phyloP scores from a whole-genome alignment of 2,113 vertebrate species.

The Gnathochromis pfefferi region DNA sequence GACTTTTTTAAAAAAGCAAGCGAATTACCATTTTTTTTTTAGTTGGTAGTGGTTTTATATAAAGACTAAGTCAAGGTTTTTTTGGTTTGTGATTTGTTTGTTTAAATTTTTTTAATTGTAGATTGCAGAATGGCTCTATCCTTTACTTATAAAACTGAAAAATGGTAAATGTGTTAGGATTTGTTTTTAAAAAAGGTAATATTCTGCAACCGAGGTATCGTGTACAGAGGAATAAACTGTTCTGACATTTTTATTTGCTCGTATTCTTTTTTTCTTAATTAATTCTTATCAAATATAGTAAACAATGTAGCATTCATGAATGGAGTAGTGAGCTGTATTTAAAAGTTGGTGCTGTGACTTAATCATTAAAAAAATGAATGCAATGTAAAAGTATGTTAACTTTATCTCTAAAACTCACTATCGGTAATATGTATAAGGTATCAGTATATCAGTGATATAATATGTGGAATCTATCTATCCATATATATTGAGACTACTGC shows the following conservation, averaged over 20 bases:
- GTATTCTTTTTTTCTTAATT: not conserved
- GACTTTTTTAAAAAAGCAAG: accelerated
- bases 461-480: not conserved
- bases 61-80: not conserved
- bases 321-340: not conserved
- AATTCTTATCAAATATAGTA: not conserved
- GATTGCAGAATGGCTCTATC: not conserved
- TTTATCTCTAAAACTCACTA: not conserved
- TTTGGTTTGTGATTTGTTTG: not conserved
- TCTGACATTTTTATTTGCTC: not conserved
- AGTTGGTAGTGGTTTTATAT: not conserved
- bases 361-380: not conserved
- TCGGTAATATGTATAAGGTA: not conserved
- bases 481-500: not conserved
- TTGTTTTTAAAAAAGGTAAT: not conserved
- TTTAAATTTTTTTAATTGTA: accelerated
- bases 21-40: not conserved
- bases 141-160: not conserved
- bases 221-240: not conserved
- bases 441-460: not conserved
- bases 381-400: not conserved
- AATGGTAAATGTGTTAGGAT: not conserved
- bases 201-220: not conserved
- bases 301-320: not conserved
- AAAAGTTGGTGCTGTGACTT: not conserved